Evolutionary conservation across 1,140 invertebrate genomes (phyloP).

Genomic region (Hyles euphorbiae): DNA sequence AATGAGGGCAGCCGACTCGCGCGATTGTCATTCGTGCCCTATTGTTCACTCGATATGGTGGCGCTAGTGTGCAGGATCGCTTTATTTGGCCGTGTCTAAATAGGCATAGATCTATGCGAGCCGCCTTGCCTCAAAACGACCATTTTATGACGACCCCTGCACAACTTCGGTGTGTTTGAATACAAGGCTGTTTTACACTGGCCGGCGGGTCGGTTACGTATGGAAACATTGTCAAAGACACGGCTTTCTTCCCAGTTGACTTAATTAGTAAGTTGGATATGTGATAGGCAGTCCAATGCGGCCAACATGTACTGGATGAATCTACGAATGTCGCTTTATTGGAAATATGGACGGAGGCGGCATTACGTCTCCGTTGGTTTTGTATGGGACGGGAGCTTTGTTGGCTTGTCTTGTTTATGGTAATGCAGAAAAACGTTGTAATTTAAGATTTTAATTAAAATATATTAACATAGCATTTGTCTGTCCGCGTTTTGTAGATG

Average conservation of each 20-base stretch:
- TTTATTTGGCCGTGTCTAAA: slow-evolving; percentile 65
- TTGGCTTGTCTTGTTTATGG: slow-evolving; percentile 10
- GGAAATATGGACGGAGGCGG: slow-evolving; percentile 55
- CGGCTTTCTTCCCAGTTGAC: slow-evolving; percentile 69
- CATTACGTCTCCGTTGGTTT: slow-evolving; percentile 21
- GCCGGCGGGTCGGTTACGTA: slow-evolving; percentile 45
- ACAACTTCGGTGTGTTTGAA: not conserved
- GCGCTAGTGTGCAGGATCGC: slow-evolving; percentile 41
- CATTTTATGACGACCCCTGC: slow-evolving; percentile 32
- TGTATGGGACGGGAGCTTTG: slow-evolving; percentile 15
- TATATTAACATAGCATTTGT: too few relatives aligned
- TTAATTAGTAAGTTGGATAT: slow-evolving; percentile 74
- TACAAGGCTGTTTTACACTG: not conserved
- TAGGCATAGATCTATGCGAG: slow-evolving; percentile 67
- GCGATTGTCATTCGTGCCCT: slow-evolving; percentile 67
- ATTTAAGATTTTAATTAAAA: too few relatives aligned
- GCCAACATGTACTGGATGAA: slow-evolving; percentile 52
- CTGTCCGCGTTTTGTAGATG: too few relatives aligned
- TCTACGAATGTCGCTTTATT: slow-evolving; percentile 54
- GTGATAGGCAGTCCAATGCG: slow-evolving; percentile 71
- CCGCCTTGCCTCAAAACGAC: slow-evolving; percentile 47
- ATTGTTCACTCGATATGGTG: slow-evolving; percentile 70
- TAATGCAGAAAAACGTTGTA: not conserved
- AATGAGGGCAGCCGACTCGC: slow-evolving; percentile 54
- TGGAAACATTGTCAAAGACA: slow-evolving; percentile 72